phyloP scores from a whole-genome alignment of 2,113 vertebrate genomes.

The Calypte anna region DNA sequence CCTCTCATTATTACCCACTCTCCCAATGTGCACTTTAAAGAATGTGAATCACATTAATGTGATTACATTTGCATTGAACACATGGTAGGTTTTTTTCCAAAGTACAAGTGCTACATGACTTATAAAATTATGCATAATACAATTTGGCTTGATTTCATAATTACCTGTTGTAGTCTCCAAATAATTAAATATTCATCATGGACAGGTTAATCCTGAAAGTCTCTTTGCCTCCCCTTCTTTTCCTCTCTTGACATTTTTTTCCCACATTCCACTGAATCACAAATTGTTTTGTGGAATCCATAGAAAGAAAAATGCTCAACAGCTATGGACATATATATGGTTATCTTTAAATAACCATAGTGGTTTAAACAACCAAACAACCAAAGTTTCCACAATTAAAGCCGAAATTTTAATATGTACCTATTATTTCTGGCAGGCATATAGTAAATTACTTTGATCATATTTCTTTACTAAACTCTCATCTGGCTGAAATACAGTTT shows the following conservation, averaged over 20 bases:
- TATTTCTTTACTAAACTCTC: conserved; percentile 9
- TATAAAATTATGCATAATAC: conserved; percentile 58
- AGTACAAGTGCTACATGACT: conserved; percentile 44
- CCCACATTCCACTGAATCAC: neutral
- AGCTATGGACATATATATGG: neutral
- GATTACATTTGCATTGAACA: conserved; percentile 66
- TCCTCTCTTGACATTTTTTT: neutral
- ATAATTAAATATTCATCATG: conserved; percentile 59
- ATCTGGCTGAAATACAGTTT: conserved; percentile 5
- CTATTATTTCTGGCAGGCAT: conserved; percentile 30
- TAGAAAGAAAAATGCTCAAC: neutral
- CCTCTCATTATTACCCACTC: conserved; percentile 18
- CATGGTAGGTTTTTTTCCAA: conserved; percentile 17
- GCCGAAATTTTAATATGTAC: neutral
- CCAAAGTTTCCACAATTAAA: neutral
- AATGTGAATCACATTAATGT: conserved; percentile 7
- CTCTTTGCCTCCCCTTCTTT: neutral
- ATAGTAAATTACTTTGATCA: conserved; percentile 23
- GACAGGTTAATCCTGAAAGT: neutral
- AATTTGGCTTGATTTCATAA: conserved; percentile 54
- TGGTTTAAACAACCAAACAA: no score
- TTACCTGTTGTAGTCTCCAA: conserved; percentile 51
- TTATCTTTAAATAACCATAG: neutral
- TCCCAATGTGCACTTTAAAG: conserved; percentile 37
- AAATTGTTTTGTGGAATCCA: neutral